A percentile compares a stretch with the other conserved stretches of the same genome.
Evolutionary conservation across 2,888 invertebrate species (phyloP).

Genomic region (Trichogramma evanescens): DNA sequence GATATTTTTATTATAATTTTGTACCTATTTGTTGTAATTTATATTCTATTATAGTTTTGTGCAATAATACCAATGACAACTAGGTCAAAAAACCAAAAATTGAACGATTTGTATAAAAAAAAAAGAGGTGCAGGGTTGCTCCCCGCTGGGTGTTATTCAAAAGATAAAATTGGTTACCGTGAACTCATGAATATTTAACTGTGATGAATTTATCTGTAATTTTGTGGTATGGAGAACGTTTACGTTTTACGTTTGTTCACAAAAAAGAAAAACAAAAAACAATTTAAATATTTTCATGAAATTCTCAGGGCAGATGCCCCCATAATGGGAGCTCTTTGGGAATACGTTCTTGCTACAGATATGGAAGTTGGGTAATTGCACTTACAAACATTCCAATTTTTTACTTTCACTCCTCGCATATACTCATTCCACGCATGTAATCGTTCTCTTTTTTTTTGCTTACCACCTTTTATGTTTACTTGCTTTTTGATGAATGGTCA

Average conservation of each 20-base stretch:
- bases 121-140: no score
- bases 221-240: not conserved
- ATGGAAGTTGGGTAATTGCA: conserved; percentile 63
- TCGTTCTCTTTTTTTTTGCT: not conserved
- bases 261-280: conserved; percentile 17
- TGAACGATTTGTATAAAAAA: no score
- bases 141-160: not conserved
- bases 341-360: conserved; percentile 74
- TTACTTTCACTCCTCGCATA: conserved; percentile 12
- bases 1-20: no score
- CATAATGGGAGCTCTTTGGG: conserved; percentile 93
- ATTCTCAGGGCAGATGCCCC: conserved; percentile 91
- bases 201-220: conserved; percentile 16
- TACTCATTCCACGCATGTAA: not conserved
- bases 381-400: conserved; percentile 8
- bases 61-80: no score
- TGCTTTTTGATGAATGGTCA: not conserved
- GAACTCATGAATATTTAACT: conserved; percentile 19
- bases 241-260: conserved; percentile 14
- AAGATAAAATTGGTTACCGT: not conserved
- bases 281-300: conserved; percentile 29
- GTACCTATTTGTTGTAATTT: no score
- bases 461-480: not conserved
- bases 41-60: no score
- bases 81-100: no score